phyloP scores from a whole-genome alignment of 2,888 invertebrate genomes.

The Cyrtodaria siliqua region DNA sequence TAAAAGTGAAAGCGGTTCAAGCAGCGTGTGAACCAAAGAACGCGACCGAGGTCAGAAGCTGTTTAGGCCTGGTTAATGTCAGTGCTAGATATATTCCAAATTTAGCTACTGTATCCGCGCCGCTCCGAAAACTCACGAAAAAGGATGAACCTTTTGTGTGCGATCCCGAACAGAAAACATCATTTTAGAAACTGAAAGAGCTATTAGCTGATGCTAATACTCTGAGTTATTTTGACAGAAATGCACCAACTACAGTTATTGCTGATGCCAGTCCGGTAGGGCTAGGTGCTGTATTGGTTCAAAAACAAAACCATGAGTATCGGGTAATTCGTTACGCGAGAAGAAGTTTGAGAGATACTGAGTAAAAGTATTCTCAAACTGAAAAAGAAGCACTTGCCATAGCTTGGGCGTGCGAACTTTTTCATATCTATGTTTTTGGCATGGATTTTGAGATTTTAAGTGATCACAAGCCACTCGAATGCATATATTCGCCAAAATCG shows the following conservation, averaged over 20 bases:
- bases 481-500: slow-evolving; percentile 65
- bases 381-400: slow-evolving; percentile 57
- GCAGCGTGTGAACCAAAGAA: slow-evolving; percentile 45
- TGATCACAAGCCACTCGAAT: slow-evolving; percentile 73
- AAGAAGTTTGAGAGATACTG: slow-evolving; percentile 31
- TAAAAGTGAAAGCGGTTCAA: slow-evolving; percentile 58
- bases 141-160: slow-evolving; percentile 3
- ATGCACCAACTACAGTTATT: too few relatives aligned
- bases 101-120: slow-evolving; percentile 25
- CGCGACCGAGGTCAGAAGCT: slow-evolving; percentile 48
- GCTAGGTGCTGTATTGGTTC: too few relatives aligned
- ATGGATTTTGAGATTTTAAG: slow-evolving; percentile 61
- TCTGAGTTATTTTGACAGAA: too few relatives aligned
- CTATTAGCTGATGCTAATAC: slow-evolving; percentile 26
- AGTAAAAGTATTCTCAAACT: not conserved
- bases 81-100: slow-evolving; percentile 41
- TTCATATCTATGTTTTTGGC: slow-evolving; percentile 67
- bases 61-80: slow-evolving; percentile 35
- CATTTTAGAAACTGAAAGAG: slow-evolving; percentile 23
- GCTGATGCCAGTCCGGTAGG: slow-evolving; percentile 55
- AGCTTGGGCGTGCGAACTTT: slow-evolving; percentile 71
- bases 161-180: not conserved
- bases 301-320: slow-evolving; percentile 20
- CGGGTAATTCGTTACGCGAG: slow-evolving; percentile 56
- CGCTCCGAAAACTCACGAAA: not conserved